Conservation (phyloP, 2,113 vertebrate species). For the Proteles cristata region DNA sequence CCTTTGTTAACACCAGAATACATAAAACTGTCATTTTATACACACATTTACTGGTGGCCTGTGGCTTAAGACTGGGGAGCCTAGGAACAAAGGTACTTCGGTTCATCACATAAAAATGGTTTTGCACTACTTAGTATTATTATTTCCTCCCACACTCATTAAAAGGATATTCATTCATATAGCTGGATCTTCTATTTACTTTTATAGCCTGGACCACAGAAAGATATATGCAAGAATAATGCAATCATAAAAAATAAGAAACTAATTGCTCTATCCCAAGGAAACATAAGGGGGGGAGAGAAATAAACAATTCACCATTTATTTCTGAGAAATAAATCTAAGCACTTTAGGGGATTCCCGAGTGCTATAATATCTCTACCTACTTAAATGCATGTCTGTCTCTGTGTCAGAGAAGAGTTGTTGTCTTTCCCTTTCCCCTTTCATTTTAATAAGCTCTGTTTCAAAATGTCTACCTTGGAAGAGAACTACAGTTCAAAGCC, state of each 20-base stretch:
- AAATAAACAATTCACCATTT: conserved; percentile 79
- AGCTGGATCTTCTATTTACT: conserved; percentile 70
- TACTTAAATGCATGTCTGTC: conserved; percentile 67
- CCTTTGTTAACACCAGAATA: conserved; percentile 43
- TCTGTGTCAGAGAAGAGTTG: not conserved
- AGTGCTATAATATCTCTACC: conserved; percentile 53
- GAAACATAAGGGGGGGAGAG: conserved; percentile 58
- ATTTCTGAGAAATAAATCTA: conserved; percentile 79
- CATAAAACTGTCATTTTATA: conserved; percentile 50
- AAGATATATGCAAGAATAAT: conserved; percentile 76
- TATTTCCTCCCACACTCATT: conserved; percentile 75
- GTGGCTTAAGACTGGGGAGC: conserved; percentile 45
- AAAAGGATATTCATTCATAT: conserved; percentile 79
- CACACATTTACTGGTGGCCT: not conserved
- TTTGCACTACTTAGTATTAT: conserved; percentile 72
- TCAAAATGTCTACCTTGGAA: conserved; percentile 64
- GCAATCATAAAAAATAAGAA: conserved; percentile 79
- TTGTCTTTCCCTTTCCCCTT: conserved; percentile 37
- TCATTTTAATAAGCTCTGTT: conserved; percentile 68
- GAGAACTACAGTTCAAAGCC: conserved; percentile 71
- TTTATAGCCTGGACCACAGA: conserved; percentile 77
- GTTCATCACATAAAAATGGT: conserved; percentile 66
- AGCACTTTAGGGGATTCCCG: conserved; percentile 63
- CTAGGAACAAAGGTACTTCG: not conserved
- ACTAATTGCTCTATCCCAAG: conserved; percentile 76